Evolutionary conservation across 2,888 invertebrate species (phyloP).

Genomic region (Lomographa bimaculata): DNA sequence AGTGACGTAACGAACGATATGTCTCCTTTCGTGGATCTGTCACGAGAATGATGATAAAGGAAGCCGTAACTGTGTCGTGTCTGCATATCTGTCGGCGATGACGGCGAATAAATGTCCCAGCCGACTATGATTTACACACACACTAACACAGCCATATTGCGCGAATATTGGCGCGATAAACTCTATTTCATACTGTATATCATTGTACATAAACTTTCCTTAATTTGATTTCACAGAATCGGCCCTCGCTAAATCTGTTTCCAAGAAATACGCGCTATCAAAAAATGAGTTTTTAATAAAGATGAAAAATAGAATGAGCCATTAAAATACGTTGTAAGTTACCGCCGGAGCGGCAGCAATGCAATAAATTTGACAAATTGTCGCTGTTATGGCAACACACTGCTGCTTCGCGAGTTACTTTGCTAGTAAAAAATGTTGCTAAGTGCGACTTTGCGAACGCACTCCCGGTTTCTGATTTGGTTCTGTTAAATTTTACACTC

Average conservation of each 20-base stretch:
- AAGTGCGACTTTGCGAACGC: slow-evolving; percentile 13
- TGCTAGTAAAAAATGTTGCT: slow-evolving; percentile 41
- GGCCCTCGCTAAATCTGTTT: slow-evolving; percentile 3
- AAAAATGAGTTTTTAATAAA: slow-evolving; percentile 37
- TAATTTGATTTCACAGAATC: slow-evolving; percentile 9
- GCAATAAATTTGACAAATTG: slow-evolving; percentile 56
- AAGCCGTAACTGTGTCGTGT: slow-evolving; percentile 15
- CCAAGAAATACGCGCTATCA: slow-evolving; percentile 12
- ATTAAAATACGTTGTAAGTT: slow-evolving; percentile 48
- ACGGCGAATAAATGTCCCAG: slow-evolving; percentile 26
- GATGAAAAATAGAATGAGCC: slow-evolving; percentile 39
- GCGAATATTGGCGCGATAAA: slow-evolving; percentile 18
- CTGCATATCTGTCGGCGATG: slow-evolving; percentile 21
- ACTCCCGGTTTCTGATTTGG: slow-evolving; percentile 18
- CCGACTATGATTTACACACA: slow-evolving; percentile 29
- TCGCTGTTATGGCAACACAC: slow-evolving; percentile 50
- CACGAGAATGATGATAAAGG: slow-evolving; percentile 21
- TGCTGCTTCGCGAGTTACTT: slow-evolving; percentile 49
- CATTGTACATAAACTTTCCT: slow-evolving; percentile 3
- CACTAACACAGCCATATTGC: slow-evolving; percentile 21
- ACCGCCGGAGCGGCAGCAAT: slow-evolving; percentile 40
- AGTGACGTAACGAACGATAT: too few species aligned
- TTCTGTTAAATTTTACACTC: slow-evolving; percentile 21
- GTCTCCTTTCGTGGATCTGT: slow-evolving; percentile 3
- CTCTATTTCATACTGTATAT: slow-evolving; percentile 2